These are phyloP conservation scores for Xanthia icteritia DNA, from an alignment of 2,888 invertebrate genomes.

Conservation along the genomic window DNA sequence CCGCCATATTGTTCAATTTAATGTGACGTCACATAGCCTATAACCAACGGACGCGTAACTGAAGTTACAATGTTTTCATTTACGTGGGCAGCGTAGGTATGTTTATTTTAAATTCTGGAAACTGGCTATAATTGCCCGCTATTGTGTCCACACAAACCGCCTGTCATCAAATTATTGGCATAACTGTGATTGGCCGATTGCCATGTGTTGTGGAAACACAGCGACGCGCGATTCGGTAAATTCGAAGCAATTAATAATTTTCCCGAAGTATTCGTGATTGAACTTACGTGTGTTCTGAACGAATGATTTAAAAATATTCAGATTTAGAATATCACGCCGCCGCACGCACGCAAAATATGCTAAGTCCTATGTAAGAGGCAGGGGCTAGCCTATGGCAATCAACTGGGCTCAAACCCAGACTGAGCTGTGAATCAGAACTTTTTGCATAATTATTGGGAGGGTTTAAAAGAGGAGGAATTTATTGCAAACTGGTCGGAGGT, in stretches of 20 bases:
- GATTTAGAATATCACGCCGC: background rate
- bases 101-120: background rate
- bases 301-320: background rate
- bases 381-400: background rate
- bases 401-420: background rate
- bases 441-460: constrained; percentile 57
- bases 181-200: constrained; percentile 36
- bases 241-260: constrained; percentile 26
- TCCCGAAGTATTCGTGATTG: constrained; percentile 14
- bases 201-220: constrained; percentile 3
- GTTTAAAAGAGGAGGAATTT: constrained; percentile 50
- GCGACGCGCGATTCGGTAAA: constrained; percentile 3
- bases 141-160: background rate
- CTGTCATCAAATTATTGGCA: constrained; percentile 33
- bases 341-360: too few species aligned
- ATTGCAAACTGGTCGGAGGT: constrained; percentile 38
- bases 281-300: background rate
- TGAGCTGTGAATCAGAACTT: constrained; percentile 8
- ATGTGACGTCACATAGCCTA: too few species aligned
- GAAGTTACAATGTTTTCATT: background rate
- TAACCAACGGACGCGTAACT: background rate
- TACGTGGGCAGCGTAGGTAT: background rate
- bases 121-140: background rate
- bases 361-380: too few species aligned
- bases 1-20: too few species aligned